A percentile compares a stretch with the other conserved stretches of the same genome.
phyloP scores from a whole-genome alignment of 1,140 invertebrate species.

The Drosophila littoralis region DNA sequence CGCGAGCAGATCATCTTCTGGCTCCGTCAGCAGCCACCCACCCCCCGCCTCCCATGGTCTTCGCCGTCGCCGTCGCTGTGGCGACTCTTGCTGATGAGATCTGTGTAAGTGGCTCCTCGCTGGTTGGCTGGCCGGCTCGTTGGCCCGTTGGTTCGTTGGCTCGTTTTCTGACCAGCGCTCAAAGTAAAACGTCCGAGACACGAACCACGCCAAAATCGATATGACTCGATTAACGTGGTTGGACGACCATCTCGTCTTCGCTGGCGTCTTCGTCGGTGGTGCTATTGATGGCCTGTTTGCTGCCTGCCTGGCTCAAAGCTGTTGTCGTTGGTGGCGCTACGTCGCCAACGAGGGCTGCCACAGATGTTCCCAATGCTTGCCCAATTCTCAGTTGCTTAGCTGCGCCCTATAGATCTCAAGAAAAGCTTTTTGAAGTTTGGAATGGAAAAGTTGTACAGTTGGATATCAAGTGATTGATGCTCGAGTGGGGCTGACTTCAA shows the following conservation, averaged over 20 bases:
- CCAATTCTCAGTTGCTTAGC: too few relatives aligned
- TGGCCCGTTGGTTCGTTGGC: not conserved
- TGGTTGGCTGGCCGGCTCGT: slow-evolving; percentile 25
- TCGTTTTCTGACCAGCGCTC: slow-evolving; percentile 27
- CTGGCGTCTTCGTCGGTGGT: slow-evolving; percentile 44
- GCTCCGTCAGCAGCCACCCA: slow-evolving; percentile 5
- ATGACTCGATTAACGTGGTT: slow-evolving; percentile 79
- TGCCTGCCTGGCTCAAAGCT: slow-evolving; percentile 31
- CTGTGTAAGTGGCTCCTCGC: slow-evolving; percentile 54
- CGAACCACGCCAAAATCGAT: slow-evolving; percentile 80
- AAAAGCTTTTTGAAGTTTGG: not conserved
- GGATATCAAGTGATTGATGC: not conserved
- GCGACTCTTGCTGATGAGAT: slow-evolving; percentile 52
- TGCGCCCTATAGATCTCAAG: too few relatives aligned
- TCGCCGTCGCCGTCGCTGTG: slow-evolving; percentile 23
- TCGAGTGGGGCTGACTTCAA: not conserved
- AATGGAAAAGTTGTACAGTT: not conserved
- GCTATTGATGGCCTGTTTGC: slow-evolving; percentile 55
- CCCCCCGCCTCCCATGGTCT: not conserved
- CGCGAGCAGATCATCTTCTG: slow-evolving; percentile 39
- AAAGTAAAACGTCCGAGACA: slow-evolving; percentile 77
- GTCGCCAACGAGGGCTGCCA: slow-evolving; percentile 17
- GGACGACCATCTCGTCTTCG: slow-evolving; percentile 40
- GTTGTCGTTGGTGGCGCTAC: slow-evolving; percentile 43
- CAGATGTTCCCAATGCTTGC: not conserved